These are phyloP conservation scores for Cydia fagiglandana DNA, from an alignment of 1,140 invertebrate genomes.

Conservation along the genomic window DNA sequence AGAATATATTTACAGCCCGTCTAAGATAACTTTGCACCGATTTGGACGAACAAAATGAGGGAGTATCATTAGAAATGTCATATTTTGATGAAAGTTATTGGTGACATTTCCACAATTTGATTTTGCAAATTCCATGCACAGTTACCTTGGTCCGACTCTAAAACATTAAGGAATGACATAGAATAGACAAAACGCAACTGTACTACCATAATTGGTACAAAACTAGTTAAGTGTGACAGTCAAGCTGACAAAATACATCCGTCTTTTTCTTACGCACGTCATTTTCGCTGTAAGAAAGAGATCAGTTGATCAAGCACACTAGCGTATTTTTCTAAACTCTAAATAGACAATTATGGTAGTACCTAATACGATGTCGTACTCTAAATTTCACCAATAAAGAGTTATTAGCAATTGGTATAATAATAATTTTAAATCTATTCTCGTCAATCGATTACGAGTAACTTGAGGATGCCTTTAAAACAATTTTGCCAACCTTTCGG, in stretches of 20 bases:
- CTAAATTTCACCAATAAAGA: background rate
- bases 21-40: too few relatives aligned
- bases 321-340: too few relatives aligned
- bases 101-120: too few relatives aligned
- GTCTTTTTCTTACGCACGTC: background rate
- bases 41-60: too few relatives aligned
- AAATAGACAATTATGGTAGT: background rate
- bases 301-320: background rate
- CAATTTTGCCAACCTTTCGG: background rate
- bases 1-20: constrained; percentile 34
- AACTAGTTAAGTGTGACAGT: background rate
- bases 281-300: background rate
- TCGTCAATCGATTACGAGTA: background rate
- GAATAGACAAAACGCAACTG: background rate
- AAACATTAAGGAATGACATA: constrained; percentile 38
- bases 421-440: background rate
- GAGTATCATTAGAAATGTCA: too few relatives aligned
- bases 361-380: background rate
- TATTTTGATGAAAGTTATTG: too few relatives aligned
- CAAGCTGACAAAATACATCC: background rate
- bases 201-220: background rate
- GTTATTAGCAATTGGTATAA: background rate
- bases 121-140: too few relatives aligned
- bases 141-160: background rate
- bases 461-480: constrained; percentile 2